These are phyloP conservation scores for Solea senegalensis DNA, from an alignment of 2,113 vertebrate genomes.

Conservation along the genomic window DNA sequence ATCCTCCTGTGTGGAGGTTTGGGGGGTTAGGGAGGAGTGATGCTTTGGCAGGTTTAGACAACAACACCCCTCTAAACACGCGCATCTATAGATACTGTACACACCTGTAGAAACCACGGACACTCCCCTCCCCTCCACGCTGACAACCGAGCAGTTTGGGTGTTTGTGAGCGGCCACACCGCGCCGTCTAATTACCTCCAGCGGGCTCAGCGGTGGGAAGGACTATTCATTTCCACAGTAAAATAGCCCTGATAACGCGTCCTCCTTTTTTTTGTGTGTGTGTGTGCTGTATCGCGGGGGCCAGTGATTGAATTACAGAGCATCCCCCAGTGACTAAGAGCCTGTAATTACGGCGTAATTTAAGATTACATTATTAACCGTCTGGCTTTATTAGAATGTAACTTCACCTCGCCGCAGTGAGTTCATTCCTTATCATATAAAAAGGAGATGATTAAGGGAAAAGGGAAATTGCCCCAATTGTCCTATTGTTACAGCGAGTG, in stretches of 20 bases:
- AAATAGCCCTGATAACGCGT: constrained; percentile 73
- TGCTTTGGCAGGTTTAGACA: constrained; percentile 6
- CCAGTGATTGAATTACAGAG: constrained; percentile 83
- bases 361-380: constrained; percentile 84
- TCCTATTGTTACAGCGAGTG: constrained; percentile 62
- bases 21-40: constrained; percentile 15
- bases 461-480: constrained; percentile 72
- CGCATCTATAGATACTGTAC: background rate
- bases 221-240: constrained; percentile 74
- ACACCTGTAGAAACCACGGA: background rate
- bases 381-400: constrained; percentile 83
- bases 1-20: constrained; percentile 38
- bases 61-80: constrained; percentile 6
- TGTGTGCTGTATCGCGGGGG: constrained; percentile 74
- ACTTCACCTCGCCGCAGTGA: constrained; percentile 87
- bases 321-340: constrained; percentile 78
- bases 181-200: constrained; percentile 72
- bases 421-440: constrained; percentile 87
- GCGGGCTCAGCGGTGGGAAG: constrained; percentile 48
- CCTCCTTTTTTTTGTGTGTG: constrained; percentile 6
- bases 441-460: constrained; percentile 70
- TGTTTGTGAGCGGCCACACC: constrained; percentile 49
- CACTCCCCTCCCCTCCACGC: constrained; percentile 22
- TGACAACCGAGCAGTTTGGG: constrained; percentile 54
- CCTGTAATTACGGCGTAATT: constrained; percentile 82